Conservation (phyloP, 2,888 invertebrate genomes). For the Camptogramma bilineatum region DNA sequence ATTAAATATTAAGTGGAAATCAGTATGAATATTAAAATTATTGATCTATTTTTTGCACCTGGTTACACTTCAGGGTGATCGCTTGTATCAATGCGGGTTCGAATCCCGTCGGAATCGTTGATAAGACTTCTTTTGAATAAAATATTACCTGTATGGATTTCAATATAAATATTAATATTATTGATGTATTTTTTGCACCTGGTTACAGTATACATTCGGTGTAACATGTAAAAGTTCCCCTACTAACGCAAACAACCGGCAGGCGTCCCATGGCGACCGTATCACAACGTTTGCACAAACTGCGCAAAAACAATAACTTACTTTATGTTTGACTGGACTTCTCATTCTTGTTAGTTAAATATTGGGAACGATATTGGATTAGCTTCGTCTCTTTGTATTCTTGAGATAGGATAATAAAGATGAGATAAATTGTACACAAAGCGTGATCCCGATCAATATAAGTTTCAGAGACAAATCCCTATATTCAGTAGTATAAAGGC, state of each 20-base stretch:
- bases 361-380: constrained; percentile 1
- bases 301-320: constrained; percentile 28
- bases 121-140: too few relatives aligned
- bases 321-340: constrained; percentile 20
- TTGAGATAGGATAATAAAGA: not conserved
- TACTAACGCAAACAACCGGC: constrained; percentile 19
- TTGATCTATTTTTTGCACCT: too few relatives aligned
- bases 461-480: too few relatives aligned
- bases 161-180: too few relatives aligned
- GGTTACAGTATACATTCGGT: not conserved
- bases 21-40: too few relatives aligned
- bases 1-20: too few relatives aligned
- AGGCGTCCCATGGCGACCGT: constrained; percentile 39
- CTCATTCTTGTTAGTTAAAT: not conserved
- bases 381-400: not conserved
- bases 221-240: constrained; percentile 26
- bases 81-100: too few relatives aligned
- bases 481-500: too few relatives aligned
- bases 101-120: too few relatives aligned
- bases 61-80: too few relatives aligned
- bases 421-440: not conserved
- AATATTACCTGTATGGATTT: too few relatives aligned
- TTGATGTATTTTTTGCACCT: not conserved
- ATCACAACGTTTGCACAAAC: constrained; percentile 37
- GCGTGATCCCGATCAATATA: not conserved